phyloP scores from a whole-genome alignment of 23 tunicate genomes.

The Halocynthia roretzi region DNA sequence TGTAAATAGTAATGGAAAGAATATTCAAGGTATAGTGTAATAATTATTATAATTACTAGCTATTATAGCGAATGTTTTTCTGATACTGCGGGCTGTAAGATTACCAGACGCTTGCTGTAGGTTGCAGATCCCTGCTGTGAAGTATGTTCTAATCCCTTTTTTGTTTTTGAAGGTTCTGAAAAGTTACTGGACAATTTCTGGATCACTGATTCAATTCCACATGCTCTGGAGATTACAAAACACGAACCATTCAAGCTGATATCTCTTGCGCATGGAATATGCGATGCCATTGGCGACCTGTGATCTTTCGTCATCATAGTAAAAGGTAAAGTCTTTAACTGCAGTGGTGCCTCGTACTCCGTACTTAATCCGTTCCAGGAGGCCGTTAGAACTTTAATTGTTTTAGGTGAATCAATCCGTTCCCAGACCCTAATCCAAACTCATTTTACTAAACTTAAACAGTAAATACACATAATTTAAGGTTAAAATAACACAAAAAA shows the following conservation, averaged over 20 bases:
- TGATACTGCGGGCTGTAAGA: too few species aligned
- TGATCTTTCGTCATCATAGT: too few species aligned
- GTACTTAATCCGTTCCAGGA: too few species aligned
- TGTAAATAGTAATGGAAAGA: too few species aligned
- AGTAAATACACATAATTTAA: neutral
- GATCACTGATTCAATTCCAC: slow-evolving; percentile 87
- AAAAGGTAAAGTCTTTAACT: too few species aligned
- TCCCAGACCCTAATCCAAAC: neutral
- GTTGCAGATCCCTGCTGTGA: neutral
- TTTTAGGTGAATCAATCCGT: neutral
- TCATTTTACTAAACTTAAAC: neutral
- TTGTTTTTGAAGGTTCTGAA: neutral
- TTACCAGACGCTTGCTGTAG: too few species aligned
- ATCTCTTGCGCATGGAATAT: slow-evolving; percentile 47
- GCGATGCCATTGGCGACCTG: neutral
- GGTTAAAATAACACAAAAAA: too few species aligned
- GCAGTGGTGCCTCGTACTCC: too few species aligned
- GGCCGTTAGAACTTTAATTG: too few species aligned
- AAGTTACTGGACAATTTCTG: slow-evolving; percentile 42
- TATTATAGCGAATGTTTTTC: too few species aligned
- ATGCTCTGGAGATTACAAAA: slow-evolving; percentile 48
- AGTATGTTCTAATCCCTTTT: neutral
- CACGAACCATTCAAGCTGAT: slow-evolving; percentile 64
- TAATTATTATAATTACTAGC: too few species aligned
- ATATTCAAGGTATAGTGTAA: too few species aligned